Conservation (phyloP, 2,888 invertebrate species). For the Amiota mariae region DNA sequence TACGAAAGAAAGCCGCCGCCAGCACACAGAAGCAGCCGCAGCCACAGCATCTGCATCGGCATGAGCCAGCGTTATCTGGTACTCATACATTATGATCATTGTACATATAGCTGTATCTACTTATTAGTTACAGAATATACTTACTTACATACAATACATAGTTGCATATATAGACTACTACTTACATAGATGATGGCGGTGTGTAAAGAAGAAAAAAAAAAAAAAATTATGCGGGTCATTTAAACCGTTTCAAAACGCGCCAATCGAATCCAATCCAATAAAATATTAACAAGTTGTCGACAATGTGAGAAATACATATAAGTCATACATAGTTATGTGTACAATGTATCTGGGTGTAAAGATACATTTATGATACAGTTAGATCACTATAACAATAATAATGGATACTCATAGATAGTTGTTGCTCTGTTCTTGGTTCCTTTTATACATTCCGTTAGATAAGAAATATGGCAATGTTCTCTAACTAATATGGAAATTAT, state of each 20-base stretch:
- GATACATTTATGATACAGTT: too few species aligned
- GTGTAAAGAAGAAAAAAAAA: not conserved
- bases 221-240: constrained; percentile 29
- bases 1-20: not conserved
- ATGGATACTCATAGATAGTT: too few species aligned
- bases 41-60: not conserved
- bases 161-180: not conserved
- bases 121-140: not conserved
- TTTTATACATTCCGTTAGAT: too few species aligned
- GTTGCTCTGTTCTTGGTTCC: too few species aligned
- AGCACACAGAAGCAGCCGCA: too few species aligned
- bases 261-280: constrained; percentile 5
- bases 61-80: not conserved
- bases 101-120: too few species aligned
- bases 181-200: not conserved
- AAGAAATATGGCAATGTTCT: too few species aligned
- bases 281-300: constrained; percentile 23
- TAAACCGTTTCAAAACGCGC: constrained; percentile 30
- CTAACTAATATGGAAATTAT: too few species aligned
- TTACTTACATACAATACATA: not conserved
- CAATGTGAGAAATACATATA: not conserved
- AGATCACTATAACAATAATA: too few species aligned
- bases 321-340: not conserved
- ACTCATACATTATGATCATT: too few species aligned
- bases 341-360: too few species aligned